Evolutionary conservation across 1,140 invertebrate genomes (phyloP).

Genomic region (Aphelenchoides avenae): DNA sequence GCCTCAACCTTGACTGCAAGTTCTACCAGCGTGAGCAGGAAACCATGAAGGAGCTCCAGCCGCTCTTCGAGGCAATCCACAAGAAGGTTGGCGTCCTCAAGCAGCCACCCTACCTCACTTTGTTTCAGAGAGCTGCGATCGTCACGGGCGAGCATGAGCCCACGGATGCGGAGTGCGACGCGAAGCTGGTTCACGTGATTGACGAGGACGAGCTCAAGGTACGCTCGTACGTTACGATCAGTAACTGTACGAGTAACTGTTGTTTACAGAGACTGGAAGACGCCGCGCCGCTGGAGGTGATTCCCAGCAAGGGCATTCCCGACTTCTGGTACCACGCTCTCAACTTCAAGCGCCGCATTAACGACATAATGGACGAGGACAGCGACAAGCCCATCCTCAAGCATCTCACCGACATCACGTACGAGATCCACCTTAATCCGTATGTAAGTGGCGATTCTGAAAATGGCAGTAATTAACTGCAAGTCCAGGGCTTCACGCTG

Average conservation of each 20-base stretch:
- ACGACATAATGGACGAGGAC: constrained; percentile 76
- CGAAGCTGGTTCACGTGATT: constrained; percentile 60
- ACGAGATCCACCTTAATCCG: constrained; percentile 70
- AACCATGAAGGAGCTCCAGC: constrained; percentile 71
- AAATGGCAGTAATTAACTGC: background rate
- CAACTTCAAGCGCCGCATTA: constrained; percentile 82
- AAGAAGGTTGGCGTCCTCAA: too few species aligned
- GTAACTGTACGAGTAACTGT: background rate
- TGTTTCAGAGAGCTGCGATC: constrained; percentile 69
- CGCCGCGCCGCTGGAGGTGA: constrained; percentile 11
- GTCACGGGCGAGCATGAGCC: constrained; percentile 78
- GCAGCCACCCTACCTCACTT: too few species aligned
- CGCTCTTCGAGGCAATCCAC: constrained; percentile 72
- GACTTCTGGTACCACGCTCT: constrained; percentile 96
- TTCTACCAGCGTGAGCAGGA: constrained; percentile 91
- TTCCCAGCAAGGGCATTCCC: constrained; percentile 74
- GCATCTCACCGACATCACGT: constrained; percentile 82
- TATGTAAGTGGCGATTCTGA: constrained; percentile 64
- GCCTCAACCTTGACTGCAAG: constrained; percentile 80
- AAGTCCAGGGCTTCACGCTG: constrained; percentile 74
- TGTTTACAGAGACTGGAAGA: constrained; percentile 28
- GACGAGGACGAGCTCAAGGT: constrained; percentile 60
- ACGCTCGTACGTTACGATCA: background rate
- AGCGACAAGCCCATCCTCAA: constrained; percentile 89
- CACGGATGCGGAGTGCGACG: constrained; percentile 70